Conservation (phyloP, 2,797 vertebrate genomes). For the Tinamus major region DNA sequence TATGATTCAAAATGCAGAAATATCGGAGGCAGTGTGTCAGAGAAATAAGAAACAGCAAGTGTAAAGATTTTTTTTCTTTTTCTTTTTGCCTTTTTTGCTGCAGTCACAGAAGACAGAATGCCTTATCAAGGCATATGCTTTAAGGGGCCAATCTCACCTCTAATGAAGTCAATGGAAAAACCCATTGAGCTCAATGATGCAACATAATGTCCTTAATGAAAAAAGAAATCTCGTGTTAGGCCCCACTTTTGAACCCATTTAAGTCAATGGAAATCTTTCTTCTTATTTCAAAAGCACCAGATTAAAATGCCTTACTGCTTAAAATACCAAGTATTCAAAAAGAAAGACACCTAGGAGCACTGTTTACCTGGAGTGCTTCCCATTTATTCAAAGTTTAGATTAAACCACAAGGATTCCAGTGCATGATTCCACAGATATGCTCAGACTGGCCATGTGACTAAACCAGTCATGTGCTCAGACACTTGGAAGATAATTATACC, state of each 20-base stretch:
- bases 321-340: not conserved
- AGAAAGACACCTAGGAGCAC: not conserved
- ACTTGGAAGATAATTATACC: not conserved
- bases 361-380: not conserved
- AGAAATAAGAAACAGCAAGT: conserved; percentile 37
- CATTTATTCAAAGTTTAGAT: conserved; percentile 1
- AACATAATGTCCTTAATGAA: conserved; percentile 53
- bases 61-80: conserved; percentile 1
- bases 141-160: conserved; percentile 43
- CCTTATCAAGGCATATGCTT: conserved; percentile 35
- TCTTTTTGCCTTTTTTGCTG: not conserved
- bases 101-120: conserved; percentile 24
- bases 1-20: conserved; percentile 67
- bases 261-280: conserved; percentile 33
- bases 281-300: conserved; percentile 34
- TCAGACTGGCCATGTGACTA: not conserved
- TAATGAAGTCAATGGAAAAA: conserved; percentile 50
- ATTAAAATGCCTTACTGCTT: not conserved
- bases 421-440: not conserved
- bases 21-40: conserved; percentile 50
- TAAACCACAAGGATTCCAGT: not conserved
- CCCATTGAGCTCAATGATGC: conserved; percentile 31
- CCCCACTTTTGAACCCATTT: conserved; percentile 52
- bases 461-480: not conserved
- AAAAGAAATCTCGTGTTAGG: conserved; percentile 54